Base-by-base conservation (phyloP, 2,113 vertebrate species). In the Eolophus roseicapilla region DNA sequence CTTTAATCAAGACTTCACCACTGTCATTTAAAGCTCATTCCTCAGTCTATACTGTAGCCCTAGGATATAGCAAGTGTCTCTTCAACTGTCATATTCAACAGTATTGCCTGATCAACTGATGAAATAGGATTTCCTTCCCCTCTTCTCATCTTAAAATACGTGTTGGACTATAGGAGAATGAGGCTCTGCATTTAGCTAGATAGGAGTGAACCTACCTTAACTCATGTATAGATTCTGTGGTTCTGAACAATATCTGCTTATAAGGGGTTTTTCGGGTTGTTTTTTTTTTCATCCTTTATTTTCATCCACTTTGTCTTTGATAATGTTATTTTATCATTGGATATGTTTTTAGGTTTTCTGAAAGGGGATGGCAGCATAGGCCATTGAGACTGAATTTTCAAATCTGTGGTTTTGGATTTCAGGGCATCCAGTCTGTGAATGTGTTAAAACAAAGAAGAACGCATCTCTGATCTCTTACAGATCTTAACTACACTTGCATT, bases 291-390 rank as follows among this genome's bases (percentile, higher is more conserved):
- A 39, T 39, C 39, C 39, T 39, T 39, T 44, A 43, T 41, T 92
- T 85, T 71, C n/a, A 43, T 39, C 46, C 4, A 7, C 39, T 39
- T 39, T 39, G 39, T 39, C 8, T 68, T 46, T 80, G 13, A 17
- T 46, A 29, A 55, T 17, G 7, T 47, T 80, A 29, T 85, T 79
- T 77, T 69, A 9, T n/a, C 21, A 64, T 5, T 75, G 24, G 19
- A 15, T 46, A 15, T 25, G 14, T 11, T 60, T 85, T 86, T 25
- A 80, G 33, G 23, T 92, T 90, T 90, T 86, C 68, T 75, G 37
- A 70, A 75, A 64, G 31, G 10, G 0, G 0, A 4, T 81, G 17
- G 15, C 5, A 11, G 10, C 29, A 81, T 78, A 53, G 46, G 20
- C 20, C 50, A 31, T 24, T 46, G 29, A 78, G 15, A 43, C 9